These are phyloP conservation scores for Cyanistes caeruleus DNA, from an alignment of 2,113 vertebrate genomes.

Conservation along the genomic window DNA sequence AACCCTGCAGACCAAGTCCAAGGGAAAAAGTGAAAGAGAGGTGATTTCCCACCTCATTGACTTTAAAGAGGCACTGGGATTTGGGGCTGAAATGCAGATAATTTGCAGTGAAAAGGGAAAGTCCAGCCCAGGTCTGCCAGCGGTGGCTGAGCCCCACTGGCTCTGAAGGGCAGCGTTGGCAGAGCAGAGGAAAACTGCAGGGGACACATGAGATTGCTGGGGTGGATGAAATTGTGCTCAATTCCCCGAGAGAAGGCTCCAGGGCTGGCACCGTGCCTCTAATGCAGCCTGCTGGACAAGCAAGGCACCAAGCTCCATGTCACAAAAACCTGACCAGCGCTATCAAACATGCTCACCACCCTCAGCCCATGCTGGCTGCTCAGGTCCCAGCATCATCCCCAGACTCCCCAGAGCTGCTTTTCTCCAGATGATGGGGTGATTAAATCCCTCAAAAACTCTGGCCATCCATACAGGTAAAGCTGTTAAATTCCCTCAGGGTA, in stretches of 20 bases:
- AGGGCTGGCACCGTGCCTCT: neutral
- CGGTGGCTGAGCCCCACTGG: fast-evolving
- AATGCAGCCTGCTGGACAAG: neutral
- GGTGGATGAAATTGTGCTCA: fast-evolving
- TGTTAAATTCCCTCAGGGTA: too few species aligned
- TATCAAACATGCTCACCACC: fast-evolving
- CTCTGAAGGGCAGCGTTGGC: neutral
- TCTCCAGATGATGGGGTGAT: neutral
- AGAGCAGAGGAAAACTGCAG: neutral
- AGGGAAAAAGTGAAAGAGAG: neutral
- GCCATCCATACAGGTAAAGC: neutral
- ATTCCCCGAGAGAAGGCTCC: neutral
- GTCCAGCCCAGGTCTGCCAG: neutral
- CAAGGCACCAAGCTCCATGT: fast-evolving
- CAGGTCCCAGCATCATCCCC: neutral
- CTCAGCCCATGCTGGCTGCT: neutral
- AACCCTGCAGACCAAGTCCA: fast-evolving
- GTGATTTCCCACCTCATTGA: neutral
- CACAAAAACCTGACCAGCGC: neutral
- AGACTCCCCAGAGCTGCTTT: neutral
- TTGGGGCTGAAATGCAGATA: neutral
- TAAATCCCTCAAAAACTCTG: neutral
- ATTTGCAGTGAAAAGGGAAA: neutral
- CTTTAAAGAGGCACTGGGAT: neutral
- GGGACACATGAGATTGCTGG: neutral